These are phyloP conservation scores for Ericerus pela DNA, from an alignment of 1,140 invertebrate genomes.

Conservation along the genomic window DNA sequence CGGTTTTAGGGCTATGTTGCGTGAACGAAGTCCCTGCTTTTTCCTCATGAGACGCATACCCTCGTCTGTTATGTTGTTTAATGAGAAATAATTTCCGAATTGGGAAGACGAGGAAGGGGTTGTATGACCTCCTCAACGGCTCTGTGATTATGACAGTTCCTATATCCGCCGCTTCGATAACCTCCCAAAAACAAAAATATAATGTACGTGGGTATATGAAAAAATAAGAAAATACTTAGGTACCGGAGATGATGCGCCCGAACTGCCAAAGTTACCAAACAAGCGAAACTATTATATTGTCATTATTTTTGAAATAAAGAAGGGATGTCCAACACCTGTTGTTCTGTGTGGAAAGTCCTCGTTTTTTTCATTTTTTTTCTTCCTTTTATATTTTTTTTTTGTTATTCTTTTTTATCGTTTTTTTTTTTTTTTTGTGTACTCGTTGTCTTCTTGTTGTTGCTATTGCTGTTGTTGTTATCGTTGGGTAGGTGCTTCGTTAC, in stretches of 20 bases:
- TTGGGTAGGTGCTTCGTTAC: background rate
- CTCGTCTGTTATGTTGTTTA: no score
- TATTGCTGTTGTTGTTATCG: background rate
- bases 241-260: constrained; percentile 6
- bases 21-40: no score
- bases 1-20: no score
- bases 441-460: background rate
- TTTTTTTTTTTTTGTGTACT: background rate
- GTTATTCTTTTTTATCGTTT: background rate
- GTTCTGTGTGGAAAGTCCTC: constrained; percentile 10
- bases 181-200: background rate
- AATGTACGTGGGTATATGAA: no score
- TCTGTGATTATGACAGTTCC: background rate
- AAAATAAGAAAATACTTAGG: background rate
- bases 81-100: no score
- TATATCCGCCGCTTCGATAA: background rate
- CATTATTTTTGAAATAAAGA: constrained; percentile 8
- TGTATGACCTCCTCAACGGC: background rate
- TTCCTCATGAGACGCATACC: no score
- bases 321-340: constrained; percentile 11
- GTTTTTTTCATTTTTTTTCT: background rate
- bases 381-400: background rate
- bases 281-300: constrained; percentile 12
- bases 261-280: constrained; percentile 6
- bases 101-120: no score